Evolutionary conservation across 1,140 invertebrate genomes (phyloP).

Genomic region (Bombyx mandarina): DNA sequence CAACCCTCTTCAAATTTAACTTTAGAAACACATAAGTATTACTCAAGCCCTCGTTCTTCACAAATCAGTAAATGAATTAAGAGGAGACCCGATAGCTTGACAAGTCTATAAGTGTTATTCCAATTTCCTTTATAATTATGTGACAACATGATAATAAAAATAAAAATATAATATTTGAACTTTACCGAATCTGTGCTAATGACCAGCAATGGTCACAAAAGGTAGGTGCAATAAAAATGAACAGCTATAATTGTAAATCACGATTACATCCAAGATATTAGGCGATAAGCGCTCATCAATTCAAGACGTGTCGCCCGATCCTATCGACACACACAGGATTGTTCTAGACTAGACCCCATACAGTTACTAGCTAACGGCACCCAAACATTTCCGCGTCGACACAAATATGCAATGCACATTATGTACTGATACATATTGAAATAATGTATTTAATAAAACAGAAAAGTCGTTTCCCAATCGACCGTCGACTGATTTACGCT

Average conservation of each 20-base stretch:
- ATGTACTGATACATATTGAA: constrained; percentile 29
- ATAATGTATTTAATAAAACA: too few species aligned
- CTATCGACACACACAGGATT: constrained; percentile 55
- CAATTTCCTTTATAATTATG: too few species aligned
- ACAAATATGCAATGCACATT: constrained; percentile 47
- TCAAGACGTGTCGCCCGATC: constrained; percentile 58
- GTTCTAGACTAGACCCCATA: constrained; percentile 60
- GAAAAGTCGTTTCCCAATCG: too few species aligned
- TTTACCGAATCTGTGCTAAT: not conserved
- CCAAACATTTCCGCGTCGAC: constrained; percentile 55
- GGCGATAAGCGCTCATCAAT: constrained; percentile 49
- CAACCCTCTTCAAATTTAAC: constrained; percentile 1
- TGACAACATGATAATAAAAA: too few species aligned
- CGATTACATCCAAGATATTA: constrained; percentile 8
- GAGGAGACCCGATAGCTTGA: too few species aligned
- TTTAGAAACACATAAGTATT: not conserved
- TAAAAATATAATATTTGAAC: too few species aligned
- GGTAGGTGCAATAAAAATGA: constrained; percentile 3
- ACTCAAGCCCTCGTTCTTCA: too few species aligned
- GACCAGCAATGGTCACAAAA: not conserved
- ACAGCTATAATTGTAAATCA: constrained; percentile 4
- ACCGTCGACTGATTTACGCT: too few species aligned
- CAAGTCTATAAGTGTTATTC: too few species aligned
- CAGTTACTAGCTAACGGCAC: constrained; percentile 66
- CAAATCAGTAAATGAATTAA: too few species aligned